Evolutionary conservation across 2,113 vertebrate genomes (phyloP).

Genomic region (Mus musculus): GRCm39 chr14:30370001-30370500

Average conservation of each 20-base stretch:
- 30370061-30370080: not conserved
- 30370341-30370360: not conserved
- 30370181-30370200: not conserved
- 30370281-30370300: not conserved
- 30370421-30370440: not conserved
- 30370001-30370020: not conserved
- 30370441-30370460: not conserved
- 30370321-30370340: not conserved
- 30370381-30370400: not conserved
- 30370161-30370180: not conserved
- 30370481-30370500: not conserved
- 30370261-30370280: not conserved
- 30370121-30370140: not conserved
- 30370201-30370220: not conserved
- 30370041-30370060: conserved; percentile 23
- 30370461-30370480: not conserved
- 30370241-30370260: not conserved
- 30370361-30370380: not conserved
- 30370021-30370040: not conserved
- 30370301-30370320: not conserved
- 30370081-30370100: not conserved
- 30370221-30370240: not conserved
- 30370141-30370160: not conserved
- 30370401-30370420: no score
- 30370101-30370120: not conserved